These are phyloP conservation scores for Anabacerthia variegaticeps DNA, from an alignment of 2,797 vertebrate species.

Conservation along the genomic window DNA sequence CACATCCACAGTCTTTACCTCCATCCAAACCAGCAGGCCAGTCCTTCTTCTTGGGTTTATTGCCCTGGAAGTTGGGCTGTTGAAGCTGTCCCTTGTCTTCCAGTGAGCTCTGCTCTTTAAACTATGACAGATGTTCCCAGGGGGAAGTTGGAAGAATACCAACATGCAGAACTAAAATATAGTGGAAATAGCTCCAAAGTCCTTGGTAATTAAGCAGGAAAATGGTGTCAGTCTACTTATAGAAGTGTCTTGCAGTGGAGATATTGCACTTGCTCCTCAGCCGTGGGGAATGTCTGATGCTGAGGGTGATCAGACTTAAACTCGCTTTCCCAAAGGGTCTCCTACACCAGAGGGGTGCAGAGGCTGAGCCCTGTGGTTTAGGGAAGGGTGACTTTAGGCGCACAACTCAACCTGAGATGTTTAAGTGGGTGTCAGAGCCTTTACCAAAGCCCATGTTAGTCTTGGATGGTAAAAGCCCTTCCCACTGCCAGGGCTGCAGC, in stretches of 20 bases:
- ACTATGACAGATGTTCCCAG: background rate
- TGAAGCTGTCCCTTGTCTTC: background rate
- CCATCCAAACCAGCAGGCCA: background rate
- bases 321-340: background rate
- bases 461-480: background rate
- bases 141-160: background rate
- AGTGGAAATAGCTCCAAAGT: background rate
- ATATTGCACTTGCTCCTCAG: background rate
- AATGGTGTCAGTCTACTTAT: background rate
- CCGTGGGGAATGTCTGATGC: background rate
- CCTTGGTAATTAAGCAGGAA: background rate
- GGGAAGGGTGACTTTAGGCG: background rate
- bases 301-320: background rate
- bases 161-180: background rate
- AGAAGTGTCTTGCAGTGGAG: background rate
- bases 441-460: background rate
- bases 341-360: accelerated
- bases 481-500: background rate
- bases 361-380: background rate
- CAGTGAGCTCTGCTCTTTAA: background rate
- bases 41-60: background rate
- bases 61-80: background rate
- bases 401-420: background rate
- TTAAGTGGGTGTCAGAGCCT: background rate
- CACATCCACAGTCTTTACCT: background rate